Evolutionary conservation across 2,113 vertebrate species (phyloP), one percentile per base, ranked within the genome.

Genomic region (Gallinago media): DNA sequence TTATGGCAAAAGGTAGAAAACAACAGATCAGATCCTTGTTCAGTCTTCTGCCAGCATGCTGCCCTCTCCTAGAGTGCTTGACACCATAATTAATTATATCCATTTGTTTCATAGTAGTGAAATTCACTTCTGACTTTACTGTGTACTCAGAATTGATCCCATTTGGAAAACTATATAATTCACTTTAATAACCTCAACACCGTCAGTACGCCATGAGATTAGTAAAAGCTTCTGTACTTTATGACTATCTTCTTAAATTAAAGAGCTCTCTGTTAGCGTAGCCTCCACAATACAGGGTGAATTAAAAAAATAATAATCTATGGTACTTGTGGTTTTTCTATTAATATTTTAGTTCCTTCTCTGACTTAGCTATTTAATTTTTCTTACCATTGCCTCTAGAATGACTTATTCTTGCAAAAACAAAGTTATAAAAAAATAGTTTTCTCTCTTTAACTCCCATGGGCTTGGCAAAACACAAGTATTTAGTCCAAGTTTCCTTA

Each of bases 41-140:
- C 3, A 2, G 16, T 54, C 44, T 82, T 95, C 61, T 91, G 52
- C 80, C 90, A 86, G 88, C 61, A 73, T 31, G 54, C 66, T 95
- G 74, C 58, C 74, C 55, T 96, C 11, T 79, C 92, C 55, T 74
- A 49, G 81, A 92, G 68, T 90, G 50, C 47, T 8, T 98, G 96
- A 96, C 92, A 92, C 94, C 27, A 74, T 96, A 96, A 97, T 98
- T 97, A 97, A 98, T 97, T 96, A 88, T 67, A 89, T 54, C 20
- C 31, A 88, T 96, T 97, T 97, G 58, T 90, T 96, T 94, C 78
- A 76, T 77, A 85, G 79, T 31, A 94, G 81, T 86, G 86, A 80
- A 97, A 97, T 93, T 97, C 74, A 44, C 9, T 96, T 34, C 85
- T 96, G 46, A 87, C 61, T 97, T 88, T 83, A 74, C 75, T 67